Evolutionary conservation across 2,888 invertebrate species (phyloP).

Genomic region (Eupithecia abbreviata): DNA sequence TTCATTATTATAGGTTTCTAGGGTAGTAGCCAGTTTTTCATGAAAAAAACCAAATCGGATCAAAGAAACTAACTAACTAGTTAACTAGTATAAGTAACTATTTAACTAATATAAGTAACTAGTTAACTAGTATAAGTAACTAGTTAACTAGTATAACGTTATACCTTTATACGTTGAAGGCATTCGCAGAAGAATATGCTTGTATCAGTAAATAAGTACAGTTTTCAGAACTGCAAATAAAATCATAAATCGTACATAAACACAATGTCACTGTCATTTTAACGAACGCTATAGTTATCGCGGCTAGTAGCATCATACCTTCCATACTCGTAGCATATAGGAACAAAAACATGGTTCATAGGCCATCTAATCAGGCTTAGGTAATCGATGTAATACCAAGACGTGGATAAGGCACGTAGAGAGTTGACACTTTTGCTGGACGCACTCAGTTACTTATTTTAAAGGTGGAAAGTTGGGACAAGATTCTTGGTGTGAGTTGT

Average conservation of each 20-base stretch:
- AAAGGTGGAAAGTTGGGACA: background rate
- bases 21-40: background rate
- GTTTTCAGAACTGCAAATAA: background rate
- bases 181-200: background rate
- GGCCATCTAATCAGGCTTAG: slow-evolving; percentile 59
- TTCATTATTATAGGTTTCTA: background rate
- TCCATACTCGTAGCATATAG: slow-evolving; percentile 32
- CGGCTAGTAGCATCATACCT: slow-evolving; percentile 22
- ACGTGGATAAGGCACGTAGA: slow-evolving; percentile 47
- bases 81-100: background rate
- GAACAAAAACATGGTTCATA: slow-evolving; percentile 62
- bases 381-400: slow-evolving; percentile 51
- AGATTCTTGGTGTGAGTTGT: too few relatives aligned
- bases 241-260: background rate
- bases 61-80: background rate
- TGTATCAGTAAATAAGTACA: background rate
- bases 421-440: slow-evolving; percentile 35
- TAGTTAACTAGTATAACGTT: background rate
- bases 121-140: background rate
- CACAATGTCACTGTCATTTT: slow-evolving; percentile 24
- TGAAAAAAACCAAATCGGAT: background rate
- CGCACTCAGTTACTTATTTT: slow-evolving; percentile 12
- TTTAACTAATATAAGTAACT: background rate
- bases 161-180: background rate
- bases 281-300: slow-evolving; percentile 15